These are phyloP conservation scores for Pardalotus punctatus DNA, from an alignment of 2,113 vertebrate species.

Conservation along the genomic window DNA sequence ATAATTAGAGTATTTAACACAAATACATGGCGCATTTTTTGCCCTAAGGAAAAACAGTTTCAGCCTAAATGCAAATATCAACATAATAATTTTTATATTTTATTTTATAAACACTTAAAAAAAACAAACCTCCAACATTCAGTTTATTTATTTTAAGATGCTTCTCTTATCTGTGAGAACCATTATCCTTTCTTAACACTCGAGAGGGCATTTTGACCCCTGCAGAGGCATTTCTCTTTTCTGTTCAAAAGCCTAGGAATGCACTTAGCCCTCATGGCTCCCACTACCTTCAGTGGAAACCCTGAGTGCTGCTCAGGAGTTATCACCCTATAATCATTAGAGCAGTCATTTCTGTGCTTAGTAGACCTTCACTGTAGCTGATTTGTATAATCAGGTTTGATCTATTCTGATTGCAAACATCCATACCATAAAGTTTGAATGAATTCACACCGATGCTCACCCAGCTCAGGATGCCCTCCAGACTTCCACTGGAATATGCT, in stretches of 20 bases:
- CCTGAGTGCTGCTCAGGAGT: neutral
- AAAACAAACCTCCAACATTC: neutral
- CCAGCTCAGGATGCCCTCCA: neutral
- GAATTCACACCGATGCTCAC: neutral
- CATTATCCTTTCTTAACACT: neutral
- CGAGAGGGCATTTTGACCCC: neutral
- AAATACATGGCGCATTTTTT: neutral
- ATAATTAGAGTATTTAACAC: slow-evolving; percentile 59
- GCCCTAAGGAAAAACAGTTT: neutral
- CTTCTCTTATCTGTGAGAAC: neutral
- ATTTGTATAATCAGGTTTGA: slow-evolving; percentile 60
- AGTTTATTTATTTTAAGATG: neutral
- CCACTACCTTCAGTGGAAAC: neutral
- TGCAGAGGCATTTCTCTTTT: neutral
- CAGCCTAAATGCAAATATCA: neutral
- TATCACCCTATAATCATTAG: slow-evolving; percentile 20
- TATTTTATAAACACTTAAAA: neutral
- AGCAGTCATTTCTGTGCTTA: slow-evolving; percentile 47
- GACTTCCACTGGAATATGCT: rapidly evolving
- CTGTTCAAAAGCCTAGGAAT: neutral
- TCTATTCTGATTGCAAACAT: slow-evolving; percentile 38
- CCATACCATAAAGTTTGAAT: neutral
- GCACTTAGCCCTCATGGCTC: neutral
- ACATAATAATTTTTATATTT: neutral
- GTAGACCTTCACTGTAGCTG: slow-evolving; percentile 34